Conservation (phyloP, 2,888 invertebrate species). For the Meta bourneti region DNA sequence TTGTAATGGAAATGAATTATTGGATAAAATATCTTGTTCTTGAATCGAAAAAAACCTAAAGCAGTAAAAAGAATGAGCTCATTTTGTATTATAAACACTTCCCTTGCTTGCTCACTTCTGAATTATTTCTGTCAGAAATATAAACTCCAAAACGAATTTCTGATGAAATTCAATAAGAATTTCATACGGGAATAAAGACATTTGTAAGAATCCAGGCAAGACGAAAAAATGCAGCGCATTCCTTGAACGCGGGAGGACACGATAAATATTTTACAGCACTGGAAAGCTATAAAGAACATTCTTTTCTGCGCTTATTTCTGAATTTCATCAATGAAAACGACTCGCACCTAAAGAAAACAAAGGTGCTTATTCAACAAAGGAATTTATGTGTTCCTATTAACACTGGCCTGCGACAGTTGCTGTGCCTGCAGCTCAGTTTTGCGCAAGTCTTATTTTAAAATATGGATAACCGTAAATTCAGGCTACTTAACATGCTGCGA, state of each 20-base stretch:
- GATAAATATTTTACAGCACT: not conserved
- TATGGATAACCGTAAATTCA: slow-evolving; percentile 32
- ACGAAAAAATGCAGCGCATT: not conserved
- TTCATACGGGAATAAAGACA: not conserved
- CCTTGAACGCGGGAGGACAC: not conserved
- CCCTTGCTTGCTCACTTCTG: too few species aligned
- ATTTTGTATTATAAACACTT: too few species aligned
- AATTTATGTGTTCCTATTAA: slow-evolving; percentile 30
- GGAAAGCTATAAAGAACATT: not conserved
- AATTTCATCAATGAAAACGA: slow-evolving; percentile 18
- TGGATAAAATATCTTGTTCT: too few species aligned
- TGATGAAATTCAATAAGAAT: not conserved
- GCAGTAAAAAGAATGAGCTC: too few species aligned
- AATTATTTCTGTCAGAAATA: not conserved
- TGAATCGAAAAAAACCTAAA: too few species aligned
- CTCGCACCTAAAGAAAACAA: slow-evolving; percentile 12
- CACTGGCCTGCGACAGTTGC: not conserved
- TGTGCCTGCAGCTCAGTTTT: too few species aligned
- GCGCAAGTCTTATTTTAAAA: not conserved
- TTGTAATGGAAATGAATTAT: too few species aligned
- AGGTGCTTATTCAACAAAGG: not conserved
- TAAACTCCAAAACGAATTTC: not conserved
- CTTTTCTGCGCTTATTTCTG: not conserved
- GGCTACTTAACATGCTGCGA: not conserved
- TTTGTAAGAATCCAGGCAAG: not conserved